phyloP scores from a whole-genome alignment of 1,140 invertebrate species.

The Cydia splendana region DNA sequence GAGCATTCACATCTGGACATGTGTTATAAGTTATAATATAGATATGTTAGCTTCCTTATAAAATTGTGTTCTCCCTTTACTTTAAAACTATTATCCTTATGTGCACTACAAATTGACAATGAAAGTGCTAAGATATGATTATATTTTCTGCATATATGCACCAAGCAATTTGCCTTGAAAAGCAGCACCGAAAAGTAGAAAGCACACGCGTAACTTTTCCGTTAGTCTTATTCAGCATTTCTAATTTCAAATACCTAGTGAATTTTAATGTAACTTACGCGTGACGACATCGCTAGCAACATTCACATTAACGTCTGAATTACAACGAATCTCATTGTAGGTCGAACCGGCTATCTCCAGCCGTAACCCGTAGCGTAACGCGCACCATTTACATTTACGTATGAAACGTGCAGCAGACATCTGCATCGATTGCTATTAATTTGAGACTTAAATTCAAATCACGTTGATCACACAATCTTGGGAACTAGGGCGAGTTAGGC shows the following conservation, averaged over 20 bases:
- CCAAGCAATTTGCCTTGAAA: too few relatives aligned
- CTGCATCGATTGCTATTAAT: slow-evolving; percentile 2
- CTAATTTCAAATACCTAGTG: neutral
- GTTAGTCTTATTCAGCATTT: neutral
- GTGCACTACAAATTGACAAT: too few relatives aligned
- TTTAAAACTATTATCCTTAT: too few relatives aligned
- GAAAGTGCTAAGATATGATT: too few relatives aligned
- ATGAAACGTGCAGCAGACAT: neutral
- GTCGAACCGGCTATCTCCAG: slow-evolving; percentile 20
- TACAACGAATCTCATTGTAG: slow-evolving; percentile 3
- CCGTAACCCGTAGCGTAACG: slow-evolving; percentile 14
- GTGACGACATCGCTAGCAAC: slow-evolving; percentile 15
- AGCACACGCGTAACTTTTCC: too few relatives aligned
- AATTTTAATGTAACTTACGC: neutral
- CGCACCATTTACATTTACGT: neutral
- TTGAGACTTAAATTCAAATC: neutral
- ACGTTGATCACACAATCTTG: neutral
- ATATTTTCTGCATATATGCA: too few relatives aligned
- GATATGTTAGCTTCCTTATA: too few relatives aligned
- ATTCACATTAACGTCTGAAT: neutral
- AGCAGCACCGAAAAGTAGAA: too few relatives aligned
- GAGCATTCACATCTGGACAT: too few relatives aligned
- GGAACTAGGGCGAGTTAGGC: neutral
- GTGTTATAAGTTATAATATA: too few relatives aligned
- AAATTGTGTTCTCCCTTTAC: too few relatives aligned